Percentiles rank a stretch among this genome's conserved stretches.
Conservation (phyloP, 2,797 vertebrate genomes). For the Oreochromis mossambicus region DNA sequence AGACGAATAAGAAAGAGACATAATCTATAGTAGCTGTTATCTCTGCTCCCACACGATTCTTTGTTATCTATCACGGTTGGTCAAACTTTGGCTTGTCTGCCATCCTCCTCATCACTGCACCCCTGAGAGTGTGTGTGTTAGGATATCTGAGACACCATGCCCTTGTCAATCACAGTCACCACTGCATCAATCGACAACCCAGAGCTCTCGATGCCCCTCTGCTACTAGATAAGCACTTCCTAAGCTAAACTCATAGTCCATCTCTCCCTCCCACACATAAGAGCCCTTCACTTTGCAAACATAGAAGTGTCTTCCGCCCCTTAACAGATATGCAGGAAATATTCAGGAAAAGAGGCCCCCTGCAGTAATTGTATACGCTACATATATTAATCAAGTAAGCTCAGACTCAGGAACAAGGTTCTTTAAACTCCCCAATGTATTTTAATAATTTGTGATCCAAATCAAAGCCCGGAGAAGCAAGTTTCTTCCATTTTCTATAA, state of each 20-base stretch:
- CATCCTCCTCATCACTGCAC: slow-evolving; percentile 12
- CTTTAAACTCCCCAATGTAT: not conserved
- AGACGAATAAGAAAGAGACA: not conserved
- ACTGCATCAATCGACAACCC: not conserved
- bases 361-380: not conserved
- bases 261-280: slow-evolving; percentile 5
- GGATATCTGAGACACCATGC: slow-evolving; percentile 24
- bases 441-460: not conserved
- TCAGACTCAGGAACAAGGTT: not conserved
- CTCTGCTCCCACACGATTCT: slow-evolving; percentile 26
- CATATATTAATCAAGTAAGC: not conserved
- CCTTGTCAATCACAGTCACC: slow-evolving; percentile 43
- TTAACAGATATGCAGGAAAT: not conserved
- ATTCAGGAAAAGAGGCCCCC: not conserved
- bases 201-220: not conserved
- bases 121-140: not conserved
- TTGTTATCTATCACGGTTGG: slow-evolving; percentile 56
- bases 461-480: not conserved
- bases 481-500: not conserved
- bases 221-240: slow-evolving; percentile 39
- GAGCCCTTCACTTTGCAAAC: not conserved
- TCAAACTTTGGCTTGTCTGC: slow-evolving; percentile 40
- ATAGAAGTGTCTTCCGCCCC: not conserved
- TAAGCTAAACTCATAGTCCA: slow-evolving; percentile 13
- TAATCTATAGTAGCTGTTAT: slow-evolving; percentile 34